Evolutionary conservation across 2,888 invertebrate species (phyloP).

Genomic region (Lysandra coridon): DNA sequence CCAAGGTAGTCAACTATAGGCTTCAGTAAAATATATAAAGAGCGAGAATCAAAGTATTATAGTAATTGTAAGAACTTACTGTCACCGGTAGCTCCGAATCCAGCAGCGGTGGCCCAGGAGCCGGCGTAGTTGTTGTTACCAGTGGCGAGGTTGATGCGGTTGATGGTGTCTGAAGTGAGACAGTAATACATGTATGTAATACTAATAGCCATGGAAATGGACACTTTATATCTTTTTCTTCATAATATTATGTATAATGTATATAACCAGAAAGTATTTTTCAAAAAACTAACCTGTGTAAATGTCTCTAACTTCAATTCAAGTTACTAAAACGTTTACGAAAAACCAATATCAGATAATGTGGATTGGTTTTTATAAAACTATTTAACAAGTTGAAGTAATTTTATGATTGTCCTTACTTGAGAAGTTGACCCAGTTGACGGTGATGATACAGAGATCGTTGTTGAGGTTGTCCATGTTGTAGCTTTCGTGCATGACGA

Average conservation of each 20-base stretch:
- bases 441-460: constrained; percentile 47
- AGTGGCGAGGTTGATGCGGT: constrained; percentile 41
- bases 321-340: too few relatives aligned
- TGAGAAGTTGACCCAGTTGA: constrained; percentile 37
- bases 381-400: background rate
- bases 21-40: background rate
- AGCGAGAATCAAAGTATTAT: background rate
- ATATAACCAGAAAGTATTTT: too few relatives aligned
- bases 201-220: background rate
- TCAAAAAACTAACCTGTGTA: too few relatives aligned
- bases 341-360: too few relatives aligned
- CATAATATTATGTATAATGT: too few relatives aligned
- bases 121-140: constrained; percentile 43
- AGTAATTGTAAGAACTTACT: constrained; percentile 35
- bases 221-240: too few relatives aligned
- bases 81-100: constrained; percentile 45
- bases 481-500: constrained; percentile 45
- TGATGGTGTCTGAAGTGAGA: constrained; percentile 41
- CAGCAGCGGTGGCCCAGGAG: constrained; percentile 43
- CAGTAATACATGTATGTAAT: background rate
- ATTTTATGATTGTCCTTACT: background rate
- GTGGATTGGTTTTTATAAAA: background rate
- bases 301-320: too few relatives aligned
- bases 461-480: constrained; percentile 43
- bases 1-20: too few relatives aligned